phyloP scores from a whole-genome alignment of 2,797 vertebrate genomes.

The Falco concolor region DNA sequence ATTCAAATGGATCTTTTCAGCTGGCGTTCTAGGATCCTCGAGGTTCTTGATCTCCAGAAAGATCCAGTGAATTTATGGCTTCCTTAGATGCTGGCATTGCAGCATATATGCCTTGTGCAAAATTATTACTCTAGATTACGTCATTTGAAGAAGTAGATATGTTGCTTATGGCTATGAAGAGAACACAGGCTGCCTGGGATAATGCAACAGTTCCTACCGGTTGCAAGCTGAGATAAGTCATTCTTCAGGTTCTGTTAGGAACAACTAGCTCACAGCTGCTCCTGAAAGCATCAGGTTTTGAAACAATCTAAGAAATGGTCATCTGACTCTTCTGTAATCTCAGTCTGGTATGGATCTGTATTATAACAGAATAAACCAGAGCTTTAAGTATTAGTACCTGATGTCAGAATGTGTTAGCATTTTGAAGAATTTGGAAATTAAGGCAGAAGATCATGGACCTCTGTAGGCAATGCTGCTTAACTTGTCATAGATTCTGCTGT shows the following conservation, averaged over 20 bases:
- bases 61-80: background rate
- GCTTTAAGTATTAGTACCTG: background rate
- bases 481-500: background rate
- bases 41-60: background rate
- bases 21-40: background rate
- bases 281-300: background rate
- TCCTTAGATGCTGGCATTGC: background rate
- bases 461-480: background rate
- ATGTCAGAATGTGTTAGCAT: background rate
- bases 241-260: background rate
- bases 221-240: background rate
- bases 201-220: background rate
- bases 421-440: background rate
- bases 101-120: background rate
- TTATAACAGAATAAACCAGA: background rate
- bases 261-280: background rate
- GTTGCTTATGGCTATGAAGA: background rate
- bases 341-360: background rate
- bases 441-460: background rate
- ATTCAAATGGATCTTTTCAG: background rate
- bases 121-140: background rate
- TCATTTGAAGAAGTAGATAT: background rate
- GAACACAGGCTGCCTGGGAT: background rate
- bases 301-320: background rate
- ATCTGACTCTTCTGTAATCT: background rate